Percentiles rank a stretch among this genome's conserved stretches.
Evolutionary conservation across 2,797 vertebrate genomes (phyloP).

Genomic region (Scyliorhinus canicula): DNA sequence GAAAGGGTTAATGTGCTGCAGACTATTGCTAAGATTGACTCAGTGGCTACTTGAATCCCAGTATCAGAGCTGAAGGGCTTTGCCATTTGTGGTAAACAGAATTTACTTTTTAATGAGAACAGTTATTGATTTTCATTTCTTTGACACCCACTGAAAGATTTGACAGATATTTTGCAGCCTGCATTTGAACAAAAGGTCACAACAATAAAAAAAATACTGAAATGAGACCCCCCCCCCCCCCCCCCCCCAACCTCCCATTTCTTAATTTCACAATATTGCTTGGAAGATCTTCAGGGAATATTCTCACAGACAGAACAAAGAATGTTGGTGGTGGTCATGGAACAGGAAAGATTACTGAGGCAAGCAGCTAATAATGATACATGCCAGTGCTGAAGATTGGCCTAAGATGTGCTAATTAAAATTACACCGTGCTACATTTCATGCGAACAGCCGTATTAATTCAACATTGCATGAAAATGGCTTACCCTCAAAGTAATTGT

Average conservation of each 20-base stretch:
- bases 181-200: neutral
- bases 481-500: conserved; percentile 90
- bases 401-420: conserved; percentile 30
- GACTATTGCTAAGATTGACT: neutral
- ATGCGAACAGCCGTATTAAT: conserved; percentile 9
- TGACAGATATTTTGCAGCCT: conserved; percentile 11
- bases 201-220: conserved; percentile 35
- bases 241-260: neutral
- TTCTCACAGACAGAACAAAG: conserved; percentile 28
- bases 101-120: conserved; percentile 36
- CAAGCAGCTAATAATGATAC: conserved; percentile 39
- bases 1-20: conserved; percentile 14
- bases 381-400: conserved; percentile 38
- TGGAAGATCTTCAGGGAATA: conserved; percentile 32
- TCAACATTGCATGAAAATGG: conserved; percentile 40
- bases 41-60: neutral
- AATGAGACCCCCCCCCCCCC: neutral
- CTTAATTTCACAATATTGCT: conserved; percentile 35
- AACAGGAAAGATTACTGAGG: conserved; percentile 21
- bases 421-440: conserved; percentile 3
- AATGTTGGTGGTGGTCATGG: conserved; percentile 24
- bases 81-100: conserved; percentile 31
- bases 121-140: conserved; percentile 29
- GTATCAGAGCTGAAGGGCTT: neutral
- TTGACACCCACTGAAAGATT: conserved; percentile 5